These are phyloP conservation scores for Trematocara nigrifrons DNA, from an alignment of 2,113 vertebrate species.

Conservation along the genomic window DNA sequence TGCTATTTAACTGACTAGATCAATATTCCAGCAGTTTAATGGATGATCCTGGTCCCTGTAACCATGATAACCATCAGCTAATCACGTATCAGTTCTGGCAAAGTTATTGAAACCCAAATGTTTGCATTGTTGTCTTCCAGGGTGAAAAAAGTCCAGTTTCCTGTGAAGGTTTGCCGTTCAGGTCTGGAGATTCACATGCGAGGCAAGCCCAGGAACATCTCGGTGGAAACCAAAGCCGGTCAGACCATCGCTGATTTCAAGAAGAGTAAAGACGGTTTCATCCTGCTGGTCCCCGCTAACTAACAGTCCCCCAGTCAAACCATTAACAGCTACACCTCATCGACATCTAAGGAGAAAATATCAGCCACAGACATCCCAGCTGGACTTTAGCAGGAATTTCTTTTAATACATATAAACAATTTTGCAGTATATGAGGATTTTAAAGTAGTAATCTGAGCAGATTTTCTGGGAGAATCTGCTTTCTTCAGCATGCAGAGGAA, in stretches of 20 bases:
- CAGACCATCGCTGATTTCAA: conserved; percentile 73
- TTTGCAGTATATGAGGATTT: background rate
- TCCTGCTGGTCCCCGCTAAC: conserved; percentile 71
- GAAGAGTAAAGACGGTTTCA: conserved; percentile 75
- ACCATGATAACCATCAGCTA: background rate
- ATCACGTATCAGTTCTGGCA: background rate
- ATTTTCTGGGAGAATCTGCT: background rate
- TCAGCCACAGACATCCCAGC: background rate
- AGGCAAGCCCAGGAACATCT: conserved; percentile 70
- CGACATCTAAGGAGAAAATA: background rate
- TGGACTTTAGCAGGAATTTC: background rate
- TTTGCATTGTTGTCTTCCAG: conserved; percentile 62
- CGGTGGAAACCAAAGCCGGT: conserved; percentile 63
- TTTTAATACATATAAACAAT: background rate
- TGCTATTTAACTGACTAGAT: background rate
- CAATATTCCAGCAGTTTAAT: background rate
- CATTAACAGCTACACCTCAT: background rate
- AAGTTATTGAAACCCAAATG: background rate
- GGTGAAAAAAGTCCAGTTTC: conserved; percentile 58
- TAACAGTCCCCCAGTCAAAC: background rate
- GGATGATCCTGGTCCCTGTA: background rate
- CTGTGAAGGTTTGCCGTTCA: conserved; percentile 73
- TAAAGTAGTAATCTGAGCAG: background rate
- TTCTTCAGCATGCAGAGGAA: background rate
- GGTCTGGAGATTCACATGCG: conserved; percentile 75